A percentile compares a stretch with the other conserved stretches of the same genome.
Evolutionary conservation across 1,140 invertebrate genomes (phyloP).

Genomic region (Dreissena polymorpha): DNA sequence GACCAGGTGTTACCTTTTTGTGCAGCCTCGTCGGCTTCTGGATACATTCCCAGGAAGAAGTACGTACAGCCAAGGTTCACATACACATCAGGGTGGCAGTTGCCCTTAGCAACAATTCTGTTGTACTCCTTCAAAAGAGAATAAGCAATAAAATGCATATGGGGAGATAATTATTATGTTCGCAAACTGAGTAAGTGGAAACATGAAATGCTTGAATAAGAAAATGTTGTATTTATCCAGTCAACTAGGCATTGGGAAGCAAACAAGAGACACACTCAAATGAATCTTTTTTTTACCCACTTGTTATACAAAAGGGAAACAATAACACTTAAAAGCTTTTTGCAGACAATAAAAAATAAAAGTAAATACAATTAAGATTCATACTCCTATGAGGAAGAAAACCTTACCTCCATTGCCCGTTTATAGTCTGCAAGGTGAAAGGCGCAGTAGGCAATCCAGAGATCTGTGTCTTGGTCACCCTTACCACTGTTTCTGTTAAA

Average conservation of each 20-base stretch:
- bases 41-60: conserved; percentile 95
- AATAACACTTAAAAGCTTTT: no score
- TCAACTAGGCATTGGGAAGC: no score
- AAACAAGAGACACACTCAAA: no score
- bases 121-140: conserved; percentile 79
- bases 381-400: neutral
- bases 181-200: neutral
- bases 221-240: no score
- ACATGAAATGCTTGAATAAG: neutral
- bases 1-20: conserved; percentile 74
- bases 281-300: no score
- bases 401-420: conserved; percentile 88
- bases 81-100: conserved; percentile 81
- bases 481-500: conserved; percentile 82
- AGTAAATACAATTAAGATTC: no score
- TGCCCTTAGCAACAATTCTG: conserved; percentile 75
- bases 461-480: conserved; percentile 84
- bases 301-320: neutral
- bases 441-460: conserved; percentile 96
- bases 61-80: conserved; percentile 96
- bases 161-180: neutral
- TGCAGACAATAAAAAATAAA: no score
- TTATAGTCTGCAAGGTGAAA: conserved; percentile 98
- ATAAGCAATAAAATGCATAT: conserved; percentile 1
- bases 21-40: conserved; percentile 82